Conservation (phyloP, 2,797 vertebrate species). For the Coracias cyanogaster region DNA sequence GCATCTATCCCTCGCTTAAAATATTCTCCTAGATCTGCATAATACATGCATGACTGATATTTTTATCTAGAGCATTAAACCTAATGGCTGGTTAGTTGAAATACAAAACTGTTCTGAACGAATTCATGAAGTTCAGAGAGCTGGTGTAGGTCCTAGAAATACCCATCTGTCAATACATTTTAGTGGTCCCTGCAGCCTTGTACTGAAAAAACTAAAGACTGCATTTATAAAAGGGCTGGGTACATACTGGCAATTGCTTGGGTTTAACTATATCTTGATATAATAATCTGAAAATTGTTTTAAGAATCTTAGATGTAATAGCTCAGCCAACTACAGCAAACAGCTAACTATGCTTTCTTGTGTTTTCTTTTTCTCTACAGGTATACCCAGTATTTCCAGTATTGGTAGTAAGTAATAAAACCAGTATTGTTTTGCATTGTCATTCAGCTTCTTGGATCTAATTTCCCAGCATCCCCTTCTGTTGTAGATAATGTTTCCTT, state of each 20-base stretch:
- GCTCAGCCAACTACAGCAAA: not conserved
- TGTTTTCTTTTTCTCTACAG: constrained; percentile 82
- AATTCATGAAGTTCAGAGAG: constrained; percentile 40
- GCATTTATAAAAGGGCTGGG: not conserved
- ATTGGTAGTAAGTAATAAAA: constrained; percentile 96
- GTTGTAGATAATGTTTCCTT: constrained; percentile 54
- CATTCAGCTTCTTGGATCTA: constrained; percentile 77
- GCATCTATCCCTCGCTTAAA: not conserved
- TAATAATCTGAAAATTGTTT: not conserved
- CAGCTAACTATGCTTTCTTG: constrained; percentile 66
- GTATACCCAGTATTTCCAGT: constrained; percentile 95
- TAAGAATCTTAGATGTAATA: not conserved
- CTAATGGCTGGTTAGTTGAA: constrained; percentile 53
- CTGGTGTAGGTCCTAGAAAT: constrained; percentile 32
- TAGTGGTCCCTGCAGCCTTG: constrained; percentile 32
- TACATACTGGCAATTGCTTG: not conserved
- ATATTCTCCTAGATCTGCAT: constrained; percentile 2
- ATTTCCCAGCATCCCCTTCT: constrained; percentile 90
- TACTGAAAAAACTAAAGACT: not conserved
- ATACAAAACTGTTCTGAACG: constrained; percentile 41
- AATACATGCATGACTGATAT: constrained; percentile 33
- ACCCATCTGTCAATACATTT: constrained; percentile 47
- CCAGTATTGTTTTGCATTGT: constrained; percentile 84
- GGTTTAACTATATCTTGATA: not conserved
- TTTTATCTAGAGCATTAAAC: constrained; percentile 28